phyloP scores from a whole-genome alignment of 2,797 vertebrate species.

The Chelidonichthys spinosus region DNA sequence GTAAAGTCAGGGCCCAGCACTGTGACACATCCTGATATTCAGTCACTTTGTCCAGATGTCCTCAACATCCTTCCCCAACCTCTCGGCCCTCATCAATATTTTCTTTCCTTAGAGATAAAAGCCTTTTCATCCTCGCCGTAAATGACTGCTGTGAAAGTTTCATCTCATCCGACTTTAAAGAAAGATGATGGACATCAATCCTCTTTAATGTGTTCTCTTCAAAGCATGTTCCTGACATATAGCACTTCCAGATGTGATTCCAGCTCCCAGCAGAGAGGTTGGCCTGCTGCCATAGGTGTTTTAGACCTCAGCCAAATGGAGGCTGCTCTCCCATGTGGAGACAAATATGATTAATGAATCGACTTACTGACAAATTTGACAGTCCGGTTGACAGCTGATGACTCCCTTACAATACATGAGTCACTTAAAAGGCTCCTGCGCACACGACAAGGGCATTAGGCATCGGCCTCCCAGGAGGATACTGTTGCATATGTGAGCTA shows the following conservation, averaged over 20 bases:
- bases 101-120: slow-evolving; percentile 35
- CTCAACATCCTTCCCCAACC: slow-evolving; percentile 14
- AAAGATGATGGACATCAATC: slow-evolving; percentile 55
- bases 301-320: slow-evolving; percentile 53
- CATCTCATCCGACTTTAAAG: slow-evolving; percentile 49
- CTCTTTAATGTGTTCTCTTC: slow-evolving; percentile 35
- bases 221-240: slow-evolving; percentile 46
- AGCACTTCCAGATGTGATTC: slow-evolving; percentile 51
- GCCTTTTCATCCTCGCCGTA: slow-evolving; percentile 14
- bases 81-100: slow-evolving; percentile 16
- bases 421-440: slow-evolving; percentile 37
- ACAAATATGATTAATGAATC: slow-evolving; percentile 78
- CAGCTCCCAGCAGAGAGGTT: slow-evolving; percentile 29
- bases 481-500: slow-evolving; percentile 23
- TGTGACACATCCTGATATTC: slow-evolving; percentile 9
- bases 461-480: slow-evolving; percentile 18
- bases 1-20: slow-evolving; percentile 5
- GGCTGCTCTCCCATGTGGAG: slow-evolving; percentile 55
- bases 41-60: slow-evolving; percentile 33
- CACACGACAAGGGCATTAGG: slow-evolving; percentile 46
- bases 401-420: slow-evolving; percentile 54
- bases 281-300: slow-evolving; percentile 62
- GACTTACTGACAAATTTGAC: slow-evolving; percentile 64
- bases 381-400: slow-evolving; percentile 67
- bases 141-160: slow-evolving; percentile 33